Evolutionary conservation across 37 sponge, comb jelly and placozoan genomes (phyloP).

Genomic region (Spongilla lacustris): DNA sequence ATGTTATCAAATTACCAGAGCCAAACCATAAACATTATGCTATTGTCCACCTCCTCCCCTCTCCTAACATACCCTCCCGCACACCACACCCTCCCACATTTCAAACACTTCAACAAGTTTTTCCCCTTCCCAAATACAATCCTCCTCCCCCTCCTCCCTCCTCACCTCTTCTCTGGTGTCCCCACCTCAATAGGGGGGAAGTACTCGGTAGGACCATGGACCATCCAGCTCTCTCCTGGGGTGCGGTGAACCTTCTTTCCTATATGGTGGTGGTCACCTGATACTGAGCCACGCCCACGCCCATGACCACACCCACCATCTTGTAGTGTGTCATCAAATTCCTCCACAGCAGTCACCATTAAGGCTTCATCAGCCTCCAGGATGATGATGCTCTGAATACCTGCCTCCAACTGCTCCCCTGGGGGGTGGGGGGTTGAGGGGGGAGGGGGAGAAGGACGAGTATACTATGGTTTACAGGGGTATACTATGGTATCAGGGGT

Average conservation of each 20-base stretch:
- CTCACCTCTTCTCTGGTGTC: conserved; percentile 53
- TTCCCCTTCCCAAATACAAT: too few species aligned
- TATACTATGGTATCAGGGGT: not conserved
- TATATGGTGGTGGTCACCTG: not conserved
- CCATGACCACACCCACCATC: conserved; percentile 39
- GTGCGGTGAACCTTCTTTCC: conserved; percentile 56
- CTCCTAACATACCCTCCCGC: not conserved
- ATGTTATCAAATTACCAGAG: not conserved
- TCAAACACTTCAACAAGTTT: too few species aligned
- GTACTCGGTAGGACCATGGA: conserved; percentile 85
- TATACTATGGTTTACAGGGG: not conserved
- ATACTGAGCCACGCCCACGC: too few species aligned
- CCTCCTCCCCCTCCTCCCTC: not conserved
- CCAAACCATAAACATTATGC: too few species aligned
- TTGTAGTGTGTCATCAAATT: conserved; percentile 67
- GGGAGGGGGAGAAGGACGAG: not conserved
- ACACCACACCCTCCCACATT: not conserved
- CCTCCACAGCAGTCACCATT: conserved; percentile 78
- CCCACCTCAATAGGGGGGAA: conserved; percentile 77
- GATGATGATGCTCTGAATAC: conserved; percentile 74
- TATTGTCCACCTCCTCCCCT: too few species aligned
- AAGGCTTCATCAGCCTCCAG: conserved; percentile 92
- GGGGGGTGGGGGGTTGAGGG: not conserved
- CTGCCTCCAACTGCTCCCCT: conserved; percentile 83
- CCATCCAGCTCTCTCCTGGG: conserved; percentile 93